Evolutionary conservation across 2,888 invertebrate species (phyloP), one percentile per base, ranked within the genome.

Genomic region (Dichetophora obliterata): DNA sequence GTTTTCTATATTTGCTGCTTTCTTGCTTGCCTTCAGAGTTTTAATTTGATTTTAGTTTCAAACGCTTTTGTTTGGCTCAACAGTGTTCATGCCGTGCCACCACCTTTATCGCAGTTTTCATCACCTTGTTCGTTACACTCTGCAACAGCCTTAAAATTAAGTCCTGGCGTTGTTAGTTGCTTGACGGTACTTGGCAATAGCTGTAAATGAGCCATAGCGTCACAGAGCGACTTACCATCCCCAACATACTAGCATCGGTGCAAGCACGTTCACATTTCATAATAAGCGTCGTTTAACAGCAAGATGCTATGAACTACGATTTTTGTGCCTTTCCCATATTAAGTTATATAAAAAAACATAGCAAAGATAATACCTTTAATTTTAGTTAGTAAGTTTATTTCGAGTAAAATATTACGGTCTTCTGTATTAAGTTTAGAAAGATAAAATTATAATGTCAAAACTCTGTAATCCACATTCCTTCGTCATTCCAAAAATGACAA

Each of bases 41-140:
- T 63, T 34, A 63, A 63, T 63, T 63, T 14, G n/a, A 63, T 63
- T 63, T 63, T n/a, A 63, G 31, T 34, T 34, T 63, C 63, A n/a
- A 8, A 34, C 34, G 24, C 34, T n/a, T 31, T 63, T 34, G 34
- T 63, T 63, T 63, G 16, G 6, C 63, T 5, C n/a, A 3, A 14
- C 9, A 24, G 11, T 59, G 9, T 59, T 6, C n/a, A 11, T 57
- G 22, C 24, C 22, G 22, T 22, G 24, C 57, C 57, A 57, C 22
- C 57, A 57, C 24, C 22, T 57, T 57, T 22, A 11, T 5, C 57
- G 24, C 11, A 22, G 24, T 24, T 57, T 57, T 24, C 22, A 24
- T 6, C 24, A 24, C 24, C 24, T 24, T 57, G 24, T 24, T 57
- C 24, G n/a, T 57, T 9, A 57, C 19, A 24, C 57, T 24, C 14